Conservation (phyloP, 2,113 vertebrate genomes). For the Rousettus leschenaultii region DNA sequence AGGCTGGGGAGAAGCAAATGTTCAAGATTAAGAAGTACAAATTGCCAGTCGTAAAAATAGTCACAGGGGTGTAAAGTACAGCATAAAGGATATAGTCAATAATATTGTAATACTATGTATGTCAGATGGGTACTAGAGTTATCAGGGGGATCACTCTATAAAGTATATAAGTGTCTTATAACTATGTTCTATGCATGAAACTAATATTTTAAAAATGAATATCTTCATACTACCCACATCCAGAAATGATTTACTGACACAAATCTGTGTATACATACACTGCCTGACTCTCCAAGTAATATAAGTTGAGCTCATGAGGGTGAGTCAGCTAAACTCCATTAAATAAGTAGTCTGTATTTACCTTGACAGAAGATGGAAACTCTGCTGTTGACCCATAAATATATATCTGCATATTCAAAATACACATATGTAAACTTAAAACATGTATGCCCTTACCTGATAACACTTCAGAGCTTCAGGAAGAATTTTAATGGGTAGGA, state of each 20-base stretch:
- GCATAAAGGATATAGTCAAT: not conserved
- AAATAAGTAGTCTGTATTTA: not conserved
- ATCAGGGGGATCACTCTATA: not conserved
- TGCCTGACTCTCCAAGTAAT: not conserved
- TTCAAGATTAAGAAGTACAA: not conserved
- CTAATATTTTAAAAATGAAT: not conserved
- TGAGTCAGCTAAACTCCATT: not conserved
- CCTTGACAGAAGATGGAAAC: not conserved
- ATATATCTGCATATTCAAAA: not conserved
- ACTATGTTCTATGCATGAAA: not conserved
- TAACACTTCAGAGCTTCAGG: not conserved
- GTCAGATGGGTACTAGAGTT: not conserved
- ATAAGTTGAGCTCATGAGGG: not conserved
- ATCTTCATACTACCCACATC: not conserved
- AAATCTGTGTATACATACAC: not conserved
- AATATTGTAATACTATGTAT: not conserved
- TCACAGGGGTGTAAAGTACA: not conserved
- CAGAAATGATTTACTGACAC: not conserved
- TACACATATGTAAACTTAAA: not conserved
- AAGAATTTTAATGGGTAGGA: not conserved
- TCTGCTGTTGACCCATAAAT: not conserved
- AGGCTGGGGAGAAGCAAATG: not conserved
- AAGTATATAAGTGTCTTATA: not conserved
- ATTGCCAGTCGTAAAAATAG: not conserved
- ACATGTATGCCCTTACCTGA: not conserved